Evolutionary conservation across 2,888 invertebrate species (phyloP).

Genomic region (Habrosyne pyritoides): DNA sequence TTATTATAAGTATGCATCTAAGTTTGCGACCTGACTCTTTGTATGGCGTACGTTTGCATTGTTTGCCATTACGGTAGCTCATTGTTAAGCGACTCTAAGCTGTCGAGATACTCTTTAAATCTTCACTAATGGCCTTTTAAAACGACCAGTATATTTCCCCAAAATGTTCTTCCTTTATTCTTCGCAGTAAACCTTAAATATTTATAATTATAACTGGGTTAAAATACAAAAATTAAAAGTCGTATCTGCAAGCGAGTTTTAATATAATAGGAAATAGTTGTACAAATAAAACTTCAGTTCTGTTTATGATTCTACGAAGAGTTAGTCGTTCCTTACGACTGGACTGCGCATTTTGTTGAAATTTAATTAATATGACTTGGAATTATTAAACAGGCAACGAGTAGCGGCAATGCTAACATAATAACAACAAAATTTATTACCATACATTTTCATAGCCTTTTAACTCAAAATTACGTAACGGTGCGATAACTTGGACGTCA

Average conservation of each 20-base stretch:
- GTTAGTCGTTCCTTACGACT: no score
- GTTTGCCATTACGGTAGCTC: conserved; percentile 62
- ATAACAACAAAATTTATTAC: no score
- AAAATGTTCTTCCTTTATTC: conserved; percentile 55
- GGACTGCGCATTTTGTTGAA: no score
- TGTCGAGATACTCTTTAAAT: conserved; percentile 71
- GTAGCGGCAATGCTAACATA: no score
- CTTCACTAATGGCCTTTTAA: conserved; percentile 75
- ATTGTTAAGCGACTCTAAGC: conserved; percentile 71
- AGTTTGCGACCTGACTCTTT: conserved; percentile 43
- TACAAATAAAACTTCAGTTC: not conserved
- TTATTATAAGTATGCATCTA: conserved; percentile 17
- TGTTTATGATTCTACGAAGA: no score
- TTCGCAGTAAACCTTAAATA: conserved; percentile 53
- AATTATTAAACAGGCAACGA: no score
- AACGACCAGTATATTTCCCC: conserved; percentile 66
- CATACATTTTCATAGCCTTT: not conserved
- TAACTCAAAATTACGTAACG: not conserved
- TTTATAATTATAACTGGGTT: conserved; percentile 50
- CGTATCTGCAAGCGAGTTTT: conserved; percentile 6
- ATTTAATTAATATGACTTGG: no score
- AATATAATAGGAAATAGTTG: not conserved
- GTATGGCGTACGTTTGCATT: conserved; percentile 52
- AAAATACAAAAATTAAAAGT: conserved; percentile 35
- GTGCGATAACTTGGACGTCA: not conserved